Conservation (phyloP, 1,140 invertebrate species). For the Sitodiplosis mosellana region DNA sequence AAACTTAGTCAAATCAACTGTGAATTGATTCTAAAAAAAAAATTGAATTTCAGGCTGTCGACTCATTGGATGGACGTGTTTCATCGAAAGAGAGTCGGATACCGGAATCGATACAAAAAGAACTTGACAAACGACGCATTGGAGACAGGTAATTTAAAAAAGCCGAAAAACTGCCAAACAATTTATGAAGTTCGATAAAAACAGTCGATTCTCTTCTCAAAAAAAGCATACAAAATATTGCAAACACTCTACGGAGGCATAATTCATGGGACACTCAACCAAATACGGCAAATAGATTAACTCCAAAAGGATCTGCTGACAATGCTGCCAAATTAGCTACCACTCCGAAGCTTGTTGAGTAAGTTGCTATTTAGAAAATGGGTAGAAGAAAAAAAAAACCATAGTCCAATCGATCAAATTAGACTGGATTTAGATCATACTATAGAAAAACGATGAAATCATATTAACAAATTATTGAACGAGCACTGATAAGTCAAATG, state of each 20-base stretch:
- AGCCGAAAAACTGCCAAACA: too few relatives aligned
- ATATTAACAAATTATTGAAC: too few relatives aligned
- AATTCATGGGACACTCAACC: not conserved
- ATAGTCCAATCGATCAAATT: not conserved
- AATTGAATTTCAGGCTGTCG: not conserved
- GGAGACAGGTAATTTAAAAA: slow-evolving; percentile 19
- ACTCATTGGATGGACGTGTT: slow-evolving; percentile 5
- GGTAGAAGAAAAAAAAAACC: not conserved
- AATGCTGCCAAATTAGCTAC: not conserved
- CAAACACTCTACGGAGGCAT: not conserved
- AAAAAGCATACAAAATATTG: slow-evolving; percentile 2
- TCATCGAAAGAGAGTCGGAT: slow-evolving; percentile 13
- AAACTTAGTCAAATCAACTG: not conserved
- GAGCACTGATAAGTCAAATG: too few relatives aligned
- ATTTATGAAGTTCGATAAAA: too few relatives aligned
- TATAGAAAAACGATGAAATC: too few relatives aligned
- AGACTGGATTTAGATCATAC: too few relatives aligned
- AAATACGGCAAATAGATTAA: not conserved
- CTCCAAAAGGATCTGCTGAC: not conserved
- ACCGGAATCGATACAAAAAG: slow-evolving; percentile 35
- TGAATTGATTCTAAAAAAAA: not conserved
- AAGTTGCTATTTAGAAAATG: not conserved
- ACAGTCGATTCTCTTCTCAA: too few relatives aligned
- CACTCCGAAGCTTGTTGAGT: slow-evolving; percentile 2
- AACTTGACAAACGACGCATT: slow-evolving; percentile 36